Evolutionary conservation across 2,797 vertebrate genomes (phyloP).

Genomic region (Thaleichthys pacificus): DNA sequence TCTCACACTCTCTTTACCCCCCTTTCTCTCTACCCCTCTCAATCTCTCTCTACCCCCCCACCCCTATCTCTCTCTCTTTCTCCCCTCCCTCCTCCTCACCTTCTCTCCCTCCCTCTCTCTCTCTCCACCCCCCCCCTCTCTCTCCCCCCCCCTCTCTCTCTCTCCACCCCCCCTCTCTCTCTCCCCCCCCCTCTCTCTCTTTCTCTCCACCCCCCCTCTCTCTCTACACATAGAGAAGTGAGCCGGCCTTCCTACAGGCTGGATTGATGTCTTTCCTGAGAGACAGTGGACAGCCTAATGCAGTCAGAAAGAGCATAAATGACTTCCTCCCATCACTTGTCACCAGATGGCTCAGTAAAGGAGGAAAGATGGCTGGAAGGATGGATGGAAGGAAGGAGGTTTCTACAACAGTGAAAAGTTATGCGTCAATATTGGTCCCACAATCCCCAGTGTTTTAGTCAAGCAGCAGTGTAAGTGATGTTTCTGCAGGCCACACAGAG

Average conservation of each 20-base stretch:
- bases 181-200: constrained; percentile 7
- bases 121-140: constrained; percentile 43
- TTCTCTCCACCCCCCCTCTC: constrained; percentile 6
- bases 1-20: background rate
- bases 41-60: background rate
- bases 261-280: too few relatives aligned
- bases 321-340: too few relatives aligned
- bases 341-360: too few relatives aligned
- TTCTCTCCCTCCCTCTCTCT: background rate
- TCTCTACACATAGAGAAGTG: too few relatives aligned
- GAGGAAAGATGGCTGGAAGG: background rate
- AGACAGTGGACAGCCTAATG: too few relatives aligned
- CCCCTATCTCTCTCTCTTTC: background rate
- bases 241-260: constrained; percentile 25
- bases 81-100: background rate
- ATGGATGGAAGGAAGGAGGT: too few relatives aligned
- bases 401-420: too few relatives aligned
- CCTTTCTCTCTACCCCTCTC: background rate
- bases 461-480: too few relatives aligned
- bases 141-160: constrained; percentile 4
- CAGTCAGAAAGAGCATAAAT: too few relatives aligned
- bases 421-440: too few relatives aligned
- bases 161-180: background rate
- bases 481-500: too few relatives aligned
- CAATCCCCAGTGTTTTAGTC: too few relatives aligned